Evolutionary conservation across 2,113 vertebrate genomes (phyloP).

Genomic region (Albula glossodonta): DNA sequence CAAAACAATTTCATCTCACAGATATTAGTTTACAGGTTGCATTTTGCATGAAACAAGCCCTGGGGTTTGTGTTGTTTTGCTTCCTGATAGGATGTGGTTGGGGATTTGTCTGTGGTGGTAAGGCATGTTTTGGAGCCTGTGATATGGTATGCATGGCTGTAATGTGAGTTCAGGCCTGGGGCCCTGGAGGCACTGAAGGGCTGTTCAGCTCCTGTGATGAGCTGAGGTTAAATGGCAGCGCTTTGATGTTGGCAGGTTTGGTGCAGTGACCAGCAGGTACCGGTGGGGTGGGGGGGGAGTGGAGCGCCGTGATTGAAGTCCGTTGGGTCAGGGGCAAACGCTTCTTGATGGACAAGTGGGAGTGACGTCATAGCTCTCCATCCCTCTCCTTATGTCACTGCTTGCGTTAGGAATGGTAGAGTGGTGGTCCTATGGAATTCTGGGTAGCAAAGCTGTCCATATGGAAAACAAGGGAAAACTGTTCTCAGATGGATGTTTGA

Average conservation of each 20-base stretch:
- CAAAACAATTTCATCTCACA: no score
- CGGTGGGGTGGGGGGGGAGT: background rate
- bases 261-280: background rate
- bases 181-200: background rate
- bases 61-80: no score
- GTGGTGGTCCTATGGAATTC: no score
- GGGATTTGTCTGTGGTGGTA: background rate
- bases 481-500: no score
- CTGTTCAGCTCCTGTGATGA: background rate
- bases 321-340: background rate
- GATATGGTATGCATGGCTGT: background rate
- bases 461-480: no score
- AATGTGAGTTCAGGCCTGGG: no score
- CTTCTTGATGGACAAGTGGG: background rate
- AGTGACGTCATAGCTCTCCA: background rate
- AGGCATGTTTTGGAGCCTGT: background rate
- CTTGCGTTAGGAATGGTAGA: no score
- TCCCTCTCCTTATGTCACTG: background rate
- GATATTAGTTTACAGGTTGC: no score
- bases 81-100: no score
- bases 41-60: no score
- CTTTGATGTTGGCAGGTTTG: background rate
- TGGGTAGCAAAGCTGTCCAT: no score
- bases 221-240: background rate
- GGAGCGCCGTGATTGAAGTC: background rate